A percentile compares a stretch with the other conserved stretches of the same genome.
Evolutionary conservation across 1,140 invertebrate species (phyloP).

Genomic region (Anoplophora glabripennis): DNA sequence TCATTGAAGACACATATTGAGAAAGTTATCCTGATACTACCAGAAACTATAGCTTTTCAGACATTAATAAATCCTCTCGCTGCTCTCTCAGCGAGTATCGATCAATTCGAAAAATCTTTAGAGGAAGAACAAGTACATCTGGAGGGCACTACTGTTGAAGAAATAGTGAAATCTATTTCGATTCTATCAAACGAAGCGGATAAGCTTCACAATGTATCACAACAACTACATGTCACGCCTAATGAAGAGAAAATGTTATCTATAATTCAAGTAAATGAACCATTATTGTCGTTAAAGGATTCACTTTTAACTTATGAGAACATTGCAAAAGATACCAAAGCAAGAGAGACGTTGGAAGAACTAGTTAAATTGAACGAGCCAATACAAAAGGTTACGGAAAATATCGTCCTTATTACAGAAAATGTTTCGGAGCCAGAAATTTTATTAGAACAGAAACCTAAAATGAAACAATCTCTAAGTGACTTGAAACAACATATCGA

Average conservation of each 20-base stretch:
- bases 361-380: slow-evolving; percentile 5
- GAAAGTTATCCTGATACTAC: slow-evolving; percentile 1
- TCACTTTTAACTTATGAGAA: slow-evolving; percentile 1
- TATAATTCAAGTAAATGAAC: slow-evolving; percentile 13
- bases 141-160: neutral
- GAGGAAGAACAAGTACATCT: slow-evolving; percentile 7
- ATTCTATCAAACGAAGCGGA: neutral
- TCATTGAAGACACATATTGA: slow-evolving; percentile 22
- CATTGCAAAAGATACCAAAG: neutral
- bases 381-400: slow-evolving; percentile 16
- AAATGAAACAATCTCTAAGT: slow-evolving; percentile 12
- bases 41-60: slow-evolving; percentile 7
- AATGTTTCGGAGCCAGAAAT: slow-evolving; percentile 9
- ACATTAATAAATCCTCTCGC: slow-evolving; percentile 15
- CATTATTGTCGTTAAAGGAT: slow-evolving; percentile 2
- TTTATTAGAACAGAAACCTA: slow-evolving; percentile 3
- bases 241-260: slow-evolving; percentile 24
- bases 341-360: slow-evolving; percentile 4
- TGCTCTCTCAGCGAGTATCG: slow-evolving; percentile 7
- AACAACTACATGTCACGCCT: slow-evolving; percentile 7
- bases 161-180: too few species aligned
- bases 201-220: neutral
- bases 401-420: slow-evolving; percentile 11
- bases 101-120: slow-evolving; percentile 11
- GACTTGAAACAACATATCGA: slow-evolving; percentile 23